Base-by-base conservation (phyloP, 2,797 vertebrate genomes). In the Distichodus sexfasciatus region DNA sequence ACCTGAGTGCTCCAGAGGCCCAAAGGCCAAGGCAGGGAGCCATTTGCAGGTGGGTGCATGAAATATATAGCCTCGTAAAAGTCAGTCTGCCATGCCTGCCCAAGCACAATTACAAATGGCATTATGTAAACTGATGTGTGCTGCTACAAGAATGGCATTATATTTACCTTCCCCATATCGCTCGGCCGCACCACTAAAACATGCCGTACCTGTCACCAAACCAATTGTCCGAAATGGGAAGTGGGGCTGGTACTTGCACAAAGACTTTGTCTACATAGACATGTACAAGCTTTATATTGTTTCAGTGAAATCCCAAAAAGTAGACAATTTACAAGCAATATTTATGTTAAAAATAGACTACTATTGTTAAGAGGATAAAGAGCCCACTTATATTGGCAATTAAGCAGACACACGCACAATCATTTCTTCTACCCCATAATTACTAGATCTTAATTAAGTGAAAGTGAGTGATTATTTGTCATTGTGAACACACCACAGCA, bases 31-130 rank as follows among this genome's bases (percentile, higher is more conserved):
- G 24, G 31, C 71, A 68, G 72, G 50, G 48, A 78, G 71, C 69
- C 79, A 80, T 84, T 82, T 79, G 73, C 67, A 82, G 76, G 76
- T 79, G 70, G 57, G 26, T 43, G 44, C 14, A 9, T 48, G 66
- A 71, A 75, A 75, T 79, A 79, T 78, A 80, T 69, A 61, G 67
- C 71, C 63, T 64, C 69, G 74, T 84, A 82, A 85, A 83, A 82
- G 69, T 83, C 79, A 75, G 75, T 71, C 72, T 82, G 75, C 74
- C 76, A 76, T 71, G 71, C 62, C 81, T 67, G 69, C 80, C 82
- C 64, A 44, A 77, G 79, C 72, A 41, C 76, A 83, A 75, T 83
- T 80, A 79, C 72, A 83, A 83, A 78, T 71, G 43, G 55, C 66
- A 57, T 80, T 82, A 86, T 81, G 66, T 63, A 80, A 81, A 82